A percentile compares a stretch with the other conserved stretches of the same genome.
Conservation (phyloP, 2,888 invertebrate species). For the Kryphioiulus occultus region DNA sequence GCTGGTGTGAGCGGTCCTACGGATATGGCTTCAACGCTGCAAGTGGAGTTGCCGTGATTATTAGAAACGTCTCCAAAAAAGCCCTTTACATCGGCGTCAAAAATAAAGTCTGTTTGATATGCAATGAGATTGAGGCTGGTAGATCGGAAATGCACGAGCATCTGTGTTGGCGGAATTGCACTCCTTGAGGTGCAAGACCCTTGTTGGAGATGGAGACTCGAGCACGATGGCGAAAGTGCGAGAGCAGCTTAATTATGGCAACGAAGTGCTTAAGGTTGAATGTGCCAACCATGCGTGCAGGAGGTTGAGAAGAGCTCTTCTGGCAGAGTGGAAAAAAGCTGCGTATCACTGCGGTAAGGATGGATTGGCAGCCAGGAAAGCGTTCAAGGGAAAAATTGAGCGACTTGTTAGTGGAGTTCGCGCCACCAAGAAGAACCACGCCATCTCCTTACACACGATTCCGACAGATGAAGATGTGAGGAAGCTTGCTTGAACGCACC, state of each 20-base stretch:
- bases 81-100: not conserved
- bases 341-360: not conserved
- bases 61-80: not conserved
- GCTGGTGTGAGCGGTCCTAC: not conserved
- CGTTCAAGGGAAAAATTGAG: not conserved
- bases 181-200: not conserved
- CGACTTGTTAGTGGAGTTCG: not conserved
- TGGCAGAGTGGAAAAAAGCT: not conserved
- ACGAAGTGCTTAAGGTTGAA: not conserved
- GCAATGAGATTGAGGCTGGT: not conserved
- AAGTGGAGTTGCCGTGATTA: not conserved
- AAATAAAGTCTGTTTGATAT: not conserved
- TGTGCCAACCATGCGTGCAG: not conserved
- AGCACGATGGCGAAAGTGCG: not conserved
- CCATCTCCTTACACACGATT: not conserved
- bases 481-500: too few species aligned
- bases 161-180: not conserved
- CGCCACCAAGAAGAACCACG: not conserved
- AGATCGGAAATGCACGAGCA: not conserved
- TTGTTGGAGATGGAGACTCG: not conserved
- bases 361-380: not conserved
- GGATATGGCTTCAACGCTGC: not conserved
- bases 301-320: not conserved
- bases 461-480: not conserved
- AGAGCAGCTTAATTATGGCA: not conserved